A percentile compares a stretch with the other conserved stretches of the same genome.
phyloP scores from a whole-genome alignment of 2,113 vertebrate species.

The Xiphorhynchus elegans region DNA sequence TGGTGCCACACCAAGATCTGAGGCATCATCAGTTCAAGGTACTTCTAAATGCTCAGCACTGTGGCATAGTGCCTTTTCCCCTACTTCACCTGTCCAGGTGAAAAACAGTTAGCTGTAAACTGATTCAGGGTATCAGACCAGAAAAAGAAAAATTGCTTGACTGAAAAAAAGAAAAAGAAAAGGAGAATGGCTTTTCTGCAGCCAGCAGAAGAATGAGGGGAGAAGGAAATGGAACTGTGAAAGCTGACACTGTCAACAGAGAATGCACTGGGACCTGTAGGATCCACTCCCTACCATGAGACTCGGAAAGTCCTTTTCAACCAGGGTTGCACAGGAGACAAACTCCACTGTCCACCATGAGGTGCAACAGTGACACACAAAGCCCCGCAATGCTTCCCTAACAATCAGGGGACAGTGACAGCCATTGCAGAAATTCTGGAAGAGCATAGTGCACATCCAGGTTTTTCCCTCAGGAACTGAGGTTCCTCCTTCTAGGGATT shows the following conservation, averaged over 20 bases:
- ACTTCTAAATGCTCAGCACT: background rate
- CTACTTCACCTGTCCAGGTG: background rate
- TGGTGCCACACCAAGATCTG: background rate
- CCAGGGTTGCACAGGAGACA: background rate
- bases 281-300: background rate
- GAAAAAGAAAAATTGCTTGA: background rate
- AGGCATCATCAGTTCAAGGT: background rate
- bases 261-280: background rate
- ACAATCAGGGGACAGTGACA: fast-evolving
- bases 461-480: background rate
- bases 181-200: background rate
- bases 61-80: background rate
- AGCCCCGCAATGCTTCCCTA: background rate
- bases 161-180: background rate
- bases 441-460: background rate
- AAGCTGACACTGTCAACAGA: background rate
- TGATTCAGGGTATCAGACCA: background rate
- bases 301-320: background rate
- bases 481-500: background rate
- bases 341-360: fast-evolving
- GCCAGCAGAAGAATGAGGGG: background rate
- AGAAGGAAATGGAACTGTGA: background rate
- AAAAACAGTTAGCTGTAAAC: background rate
- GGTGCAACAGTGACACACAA: background rate
- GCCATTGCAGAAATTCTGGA: background rate